Evolutionary conservation across 2,888 invertebrate species (phyloP), one percentile per base, ranked within the genome.

Genomic region (Strigamia crassipes): DNA sequence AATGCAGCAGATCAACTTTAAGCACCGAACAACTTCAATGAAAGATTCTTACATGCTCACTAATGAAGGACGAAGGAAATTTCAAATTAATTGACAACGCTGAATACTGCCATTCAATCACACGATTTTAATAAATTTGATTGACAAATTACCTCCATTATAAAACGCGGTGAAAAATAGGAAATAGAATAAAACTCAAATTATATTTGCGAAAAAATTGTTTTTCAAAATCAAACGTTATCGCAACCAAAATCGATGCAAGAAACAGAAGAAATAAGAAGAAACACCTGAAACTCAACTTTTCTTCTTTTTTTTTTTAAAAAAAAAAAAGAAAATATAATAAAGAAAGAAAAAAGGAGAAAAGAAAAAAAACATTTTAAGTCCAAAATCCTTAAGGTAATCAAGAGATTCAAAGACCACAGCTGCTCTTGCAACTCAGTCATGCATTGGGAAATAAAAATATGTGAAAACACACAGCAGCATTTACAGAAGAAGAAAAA

Each of bases 141-240:
- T 56, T 56, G 56, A 56, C 56, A 56, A 56, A 56, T 56, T 56
- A 56, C n/a, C 21, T 56, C 56, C 18, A n/a, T 56, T 56, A 56
- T 1, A 56, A 56, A 56, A 56, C 13, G 6, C 1, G 38, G 38
- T 38, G n/a, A n/a, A n/a, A n/a, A n/a, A n/a, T n/a, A n/a, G n/a
- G n/a, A n/a, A n/a, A n/a, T n/a, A n/a, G n/a, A n/a, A n/a, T n/a
- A n/a, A n/a, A n/a, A n/a, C 38, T 38, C 38, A 38, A 38, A 38
- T 38, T 38, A 38, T 38, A 38, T 6, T 38, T 10, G 6, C 10
- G 10, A 38, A 38, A 6, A 38, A 38, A 6, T 9, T 38, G 38
- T 38, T 38, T 38, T 38, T 38, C 10, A 9, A 5, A 38, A 38
- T 38, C 38, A 38, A 38, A 38, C 38, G 38, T 38, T 38, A 38